Percentiles rank a stretch among this genome's conserved stretches.
These are phyloP conservation scores for Caenorhabditis panamensis DNA, from an alignment of 2,888 invertebrate genomes.

Conservation along the genomic window DNA sequence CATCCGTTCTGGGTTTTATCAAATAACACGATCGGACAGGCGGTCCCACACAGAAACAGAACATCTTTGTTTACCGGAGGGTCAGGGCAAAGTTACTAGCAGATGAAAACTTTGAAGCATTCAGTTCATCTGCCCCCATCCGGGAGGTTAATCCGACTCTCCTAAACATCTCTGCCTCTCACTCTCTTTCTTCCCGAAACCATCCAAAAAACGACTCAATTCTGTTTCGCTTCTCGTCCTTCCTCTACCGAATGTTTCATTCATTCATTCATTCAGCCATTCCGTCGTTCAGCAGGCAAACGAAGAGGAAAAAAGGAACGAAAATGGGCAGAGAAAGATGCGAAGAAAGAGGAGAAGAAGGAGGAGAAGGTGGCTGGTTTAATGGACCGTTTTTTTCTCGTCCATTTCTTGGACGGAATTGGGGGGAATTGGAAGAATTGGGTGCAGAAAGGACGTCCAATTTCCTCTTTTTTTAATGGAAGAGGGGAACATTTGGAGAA, in stretches of 20 bases:
- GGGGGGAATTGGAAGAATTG: neutral
- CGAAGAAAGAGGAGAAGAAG: constrained; percentile 2
- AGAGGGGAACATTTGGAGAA: neutral
- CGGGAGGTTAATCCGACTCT: too few relatives aligned
- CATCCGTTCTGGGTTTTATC: too few relatives aligned
- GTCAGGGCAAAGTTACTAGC: too few relatives aligned
- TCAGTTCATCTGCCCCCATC: too few relatives aligned
- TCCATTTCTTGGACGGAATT: neutral
- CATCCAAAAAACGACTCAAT: neutral
- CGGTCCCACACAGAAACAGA: too few relatives aligned
- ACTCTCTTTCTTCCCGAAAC: neutral
- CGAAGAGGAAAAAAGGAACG: constrained; percentile 4
- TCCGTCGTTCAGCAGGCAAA: constrained; percentile 21
- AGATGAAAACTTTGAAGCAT: too few relatives aligned
- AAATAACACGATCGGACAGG: too few relatives aligned
- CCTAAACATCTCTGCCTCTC: neutral
- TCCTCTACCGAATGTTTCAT: constrained; percentile 15
- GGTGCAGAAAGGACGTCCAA: neutral
- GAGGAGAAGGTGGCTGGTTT: constrained; percentile 36
- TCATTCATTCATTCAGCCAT: neutral
- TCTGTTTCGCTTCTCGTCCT: neutral
- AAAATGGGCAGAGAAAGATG: constrained; percentile 10
- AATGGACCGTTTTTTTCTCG: constrained; percentile 49
- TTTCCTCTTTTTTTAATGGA: neutral
- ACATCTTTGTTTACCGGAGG: too few relatives aligned